Evolutionary conservation across 2,797 vertebrate species (phyloP).

Genomic region (Rhabdophis nuchalis): DNA sequence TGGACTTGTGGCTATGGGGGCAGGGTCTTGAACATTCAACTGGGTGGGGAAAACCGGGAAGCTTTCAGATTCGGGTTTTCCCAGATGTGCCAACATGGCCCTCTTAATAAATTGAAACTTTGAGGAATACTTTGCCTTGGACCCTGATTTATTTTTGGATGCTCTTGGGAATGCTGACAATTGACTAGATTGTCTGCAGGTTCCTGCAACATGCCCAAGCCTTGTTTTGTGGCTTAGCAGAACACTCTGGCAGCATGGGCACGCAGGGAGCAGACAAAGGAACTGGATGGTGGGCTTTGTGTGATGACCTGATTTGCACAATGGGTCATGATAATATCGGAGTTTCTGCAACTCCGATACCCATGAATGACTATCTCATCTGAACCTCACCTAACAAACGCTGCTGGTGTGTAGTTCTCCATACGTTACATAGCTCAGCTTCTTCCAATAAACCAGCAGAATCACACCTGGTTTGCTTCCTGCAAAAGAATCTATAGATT

Average conservation of each 20-base stretch:
- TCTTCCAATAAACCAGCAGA: neutral
- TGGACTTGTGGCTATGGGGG: no score
- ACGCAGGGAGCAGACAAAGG: neutral
- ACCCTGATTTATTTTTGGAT: no score
- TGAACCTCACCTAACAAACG: neutral
- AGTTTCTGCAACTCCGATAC: neutral
- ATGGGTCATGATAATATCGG: neutral
- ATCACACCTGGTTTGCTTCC: neutral
- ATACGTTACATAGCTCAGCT: neutral
- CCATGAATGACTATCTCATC: neutral
- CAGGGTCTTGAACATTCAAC: no score
- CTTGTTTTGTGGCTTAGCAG: neutral
- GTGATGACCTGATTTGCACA: neutral
- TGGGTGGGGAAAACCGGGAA: no score
- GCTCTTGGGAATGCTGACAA: no score
- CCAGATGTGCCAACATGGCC: no score
- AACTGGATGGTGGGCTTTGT: neutral
- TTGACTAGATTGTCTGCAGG: neutral
- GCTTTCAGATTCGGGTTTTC: no score
- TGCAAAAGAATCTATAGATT: neutral
- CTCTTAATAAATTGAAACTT: no score
- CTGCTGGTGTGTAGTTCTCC: neutral
- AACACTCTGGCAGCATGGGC: neutral
- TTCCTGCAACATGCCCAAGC: neutral
- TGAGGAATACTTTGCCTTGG: no score